Conservation (phyloP, 2,888 invertebrate species). For the Dyspetes luteomarginatus region DNA sequence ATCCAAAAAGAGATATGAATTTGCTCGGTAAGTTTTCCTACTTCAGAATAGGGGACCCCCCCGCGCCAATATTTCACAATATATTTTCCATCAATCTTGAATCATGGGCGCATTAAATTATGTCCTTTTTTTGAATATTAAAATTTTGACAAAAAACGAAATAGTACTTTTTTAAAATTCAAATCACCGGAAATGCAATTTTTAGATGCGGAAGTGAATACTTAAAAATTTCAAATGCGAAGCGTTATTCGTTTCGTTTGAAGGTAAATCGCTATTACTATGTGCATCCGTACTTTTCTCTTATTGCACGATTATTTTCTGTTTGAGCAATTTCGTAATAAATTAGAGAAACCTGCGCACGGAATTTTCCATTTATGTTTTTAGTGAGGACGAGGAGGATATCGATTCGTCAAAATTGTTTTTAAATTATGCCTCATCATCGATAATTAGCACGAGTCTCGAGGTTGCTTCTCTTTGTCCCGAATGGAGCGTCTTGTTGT, state of each 20-base stretch:
- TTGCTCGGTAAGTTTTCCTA: conserved; percentile 49
- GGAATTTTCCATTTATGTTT: conserved; percentile 11
- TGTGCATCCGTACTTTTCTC: neutral
- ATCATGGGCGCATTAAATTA: neutral
- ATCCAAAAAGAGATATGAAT: conserved; percentile 37
- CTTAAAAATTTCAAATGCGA: neutral
- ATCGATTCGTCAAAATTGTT: neutral
- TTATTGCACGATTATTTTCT: neutral
- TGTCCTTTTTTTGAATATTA: neutral
- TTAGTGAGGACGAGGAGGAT: neutral
- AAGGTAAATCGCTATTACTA: neutral
- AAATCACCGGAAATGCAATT: too few relatives aligned
- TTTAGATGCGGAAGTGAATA: too few relatives aligned
- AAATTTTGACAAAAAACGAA: too few relatives aligned
- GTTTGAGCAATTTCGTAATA: neutral
- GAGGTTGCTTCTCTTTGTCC: neutral
- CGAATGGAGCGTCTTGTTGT: too few relatives aligned
- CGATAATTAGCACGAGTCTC: too few relatives aligned
- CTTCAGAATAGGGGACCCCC: neutral
- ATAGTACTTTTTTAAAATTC: too few relatives aligned
- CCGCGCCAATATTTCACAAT: too few relatives aligned
- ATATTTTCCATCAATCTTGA: neutral
- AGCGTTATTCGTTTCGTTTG: neutral
- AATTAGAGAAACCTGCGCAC: neutral
- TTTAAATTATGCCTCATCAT: neutral